A percentile compares a stretch with the other conserved stretches of the same genome.
These are phyloP conservation scores for Muscicapa adusta DNA, from an alignment of 2,113 vertebrate genomes.

Conservation along the genomic window DNA sequence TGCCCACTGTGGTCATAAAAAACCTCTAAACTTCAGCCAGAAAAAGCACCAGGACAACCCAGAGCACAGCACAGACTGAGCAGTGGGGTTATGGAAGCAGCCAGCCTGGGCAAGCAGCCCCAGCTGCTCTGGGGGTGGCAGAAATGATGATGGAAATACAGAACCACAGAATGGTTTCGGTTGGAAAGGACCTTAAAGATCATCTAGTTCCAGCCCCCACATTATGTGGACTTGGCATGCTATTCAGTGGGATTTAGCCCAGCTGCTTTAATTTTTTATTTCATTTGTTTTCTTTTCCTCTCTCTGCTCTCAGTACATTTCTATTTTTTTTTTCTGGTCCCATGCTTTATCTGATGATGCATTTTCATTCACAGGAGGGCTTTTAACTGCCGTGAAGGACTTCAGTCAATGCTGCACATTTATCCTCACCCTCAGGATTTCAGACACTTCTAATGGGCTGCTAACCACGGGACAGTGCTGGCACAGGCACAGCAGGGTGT, in stretches of 20 bases:
- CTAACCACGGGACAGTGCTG: background rate
- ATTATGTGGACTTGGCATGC: background rate
- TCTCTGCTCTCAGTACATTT: background rate
- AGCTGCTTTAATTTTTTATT: background rate
- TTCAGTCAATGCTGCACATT: background rate
- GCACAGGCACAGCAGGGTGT: background rate
- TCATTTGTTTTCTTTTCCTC: background rate
- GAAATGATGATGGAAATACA: background rate
- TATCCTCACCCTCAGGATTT: background rate
- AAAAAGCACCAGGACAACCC: background rate
- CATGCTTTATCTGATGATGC: background rate
- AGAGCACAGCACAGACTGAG: background rate
- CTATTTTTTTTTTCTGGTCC: background rate
- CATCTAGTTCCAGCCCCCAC: background rate
- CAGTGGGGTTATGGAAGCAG: background rate
- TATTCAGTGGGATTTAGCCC: background rate
- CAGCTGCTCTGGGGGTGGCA: background rate
- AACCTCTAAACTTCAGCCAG: background rate
- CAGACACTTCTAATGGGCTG: background rate
- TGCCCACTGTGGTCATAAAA: background rate
- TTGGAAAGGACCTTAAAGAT: background rate
- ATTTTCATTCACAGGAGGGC: background rate
- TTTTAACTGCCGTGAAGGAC: background rate
- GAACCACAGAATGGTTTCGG: background rate
- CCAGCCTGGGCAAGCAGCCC: background rate